Evolutionary conservation across 1,140 invertebrate species (phyloP).

Genomic region (Anoplolepis gracilipes): DNA sequence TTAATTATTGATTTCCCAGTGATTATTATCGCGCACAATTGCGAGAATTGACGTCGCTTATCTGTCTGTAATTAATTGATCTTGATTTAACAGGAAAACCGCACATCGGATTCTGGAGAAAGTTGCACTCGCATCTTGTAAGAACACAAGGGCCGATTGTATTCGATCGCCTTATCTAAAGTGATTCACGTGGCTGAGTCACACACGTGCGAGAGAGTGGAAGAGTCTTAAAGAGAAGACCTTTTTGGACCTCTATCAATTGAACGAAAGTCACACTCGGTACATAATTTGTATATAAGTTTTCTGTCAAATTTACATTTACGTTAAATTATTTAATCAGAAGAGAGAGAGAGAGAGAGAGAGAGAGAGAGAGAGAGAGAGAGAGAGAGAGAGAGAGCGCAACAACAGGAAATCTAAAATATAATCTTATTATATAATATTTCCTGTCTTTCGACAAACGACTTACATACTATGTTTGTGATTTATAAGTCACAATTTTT

Average conservation of each 20-base stretch:
- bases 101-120: conserved; percentile 28
- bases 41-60: not conserved
- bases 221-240: conserved; percentile 13
- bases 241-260: conserved; percentile 12
- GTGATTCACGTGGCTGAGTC: conserved; percentile 57
- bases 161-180: conserved; percentile 55
- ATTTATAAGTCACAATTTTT: no score
- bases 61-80: conserved; percentile 36
- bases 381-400: no score
- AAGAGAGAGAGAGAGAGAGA: no score
- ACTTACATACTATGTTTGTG: no score
- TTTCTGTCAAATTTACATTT: not conserved
- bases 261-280: conserved; percentile 14
- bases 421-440: no score
- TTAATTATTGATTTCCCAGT: not conserved
- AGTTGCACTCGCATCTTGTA: conserved; percentile 40
- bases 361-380: no score
- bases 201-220: conserved; percentile 42
- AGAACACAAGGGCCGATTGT: conserved; percentile 55
- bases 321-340: no score
- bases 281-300: not conserved
- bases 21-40: not conserved
- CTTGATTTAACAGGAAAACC: conserved; percentile 20
- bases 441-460: no score
- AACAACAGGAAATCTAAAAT: no score